phyloP scores from a whole-genome alignment of 2,888 invertebrate genomes.

The Gisinianus flammeolus region DNA sequence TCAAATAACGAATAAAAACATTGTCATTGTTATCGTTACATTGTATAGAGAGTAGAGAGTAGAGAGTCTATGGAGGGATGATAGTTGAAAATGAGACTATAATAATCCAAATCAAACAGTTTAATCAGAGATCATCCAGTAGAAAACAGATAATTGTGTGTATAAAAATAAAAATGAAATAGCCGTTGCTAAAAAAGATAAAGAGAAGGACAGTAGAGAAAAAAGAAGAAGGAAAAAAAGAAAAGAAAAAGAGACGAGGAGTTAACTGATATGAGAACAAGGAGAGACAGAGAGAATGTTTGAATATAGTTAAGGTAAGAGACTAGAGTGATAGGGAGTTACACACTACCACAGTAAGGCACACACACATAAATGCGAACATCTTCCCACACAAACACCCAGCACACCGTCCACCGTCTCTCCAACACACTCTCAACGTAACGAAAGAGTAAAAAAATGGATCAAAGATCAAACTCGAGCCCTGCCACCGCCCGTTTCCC shows the following conservation, averaged over 20 bases:
- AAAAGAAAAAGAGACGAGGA: not conserved
- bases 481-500: constrained; percentile 43
- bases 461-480: constrained; percentile 41
- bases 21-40: too few relatives aligned
- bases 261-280: not conserved
- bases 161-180: too few relatives aligned
- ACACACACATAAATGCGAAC: constrained; percentile 23
- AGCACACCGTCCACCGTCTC: constrained; percentile 38
- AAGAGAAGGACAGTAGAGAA: not conserved
- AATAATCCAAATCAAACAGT: too few relatives aligned
- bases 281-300: not conserved
- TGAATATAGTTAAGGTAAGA: not conserved
- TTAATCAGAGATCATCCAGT: too few relatives aligned
- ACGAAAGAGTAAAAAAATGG: constrained; percentile 28
- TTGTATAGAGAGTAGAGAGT: too few relatives aligned
- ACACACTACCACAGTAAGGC: not conserved
- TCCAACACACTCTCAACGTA: constrained; percentile 17
- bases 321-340: not conserved
- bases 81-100: too few relatives aligned
- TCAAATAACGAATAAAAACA: too few relatives aligned
- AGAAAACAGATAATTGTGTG: too few relatives aligned
- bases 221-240: not conserved
- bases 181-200: too few relatives aligned
- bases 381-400: constrained; percentile 37
- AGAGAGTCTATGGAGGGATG: too few relatives aligned